Percentiles rank a stretch among this genome's conserved stretches.
phyloP scores from a whole-genome alignment of 2,113 vertebrate species.

The Chunga burmeisteri region DNA sequence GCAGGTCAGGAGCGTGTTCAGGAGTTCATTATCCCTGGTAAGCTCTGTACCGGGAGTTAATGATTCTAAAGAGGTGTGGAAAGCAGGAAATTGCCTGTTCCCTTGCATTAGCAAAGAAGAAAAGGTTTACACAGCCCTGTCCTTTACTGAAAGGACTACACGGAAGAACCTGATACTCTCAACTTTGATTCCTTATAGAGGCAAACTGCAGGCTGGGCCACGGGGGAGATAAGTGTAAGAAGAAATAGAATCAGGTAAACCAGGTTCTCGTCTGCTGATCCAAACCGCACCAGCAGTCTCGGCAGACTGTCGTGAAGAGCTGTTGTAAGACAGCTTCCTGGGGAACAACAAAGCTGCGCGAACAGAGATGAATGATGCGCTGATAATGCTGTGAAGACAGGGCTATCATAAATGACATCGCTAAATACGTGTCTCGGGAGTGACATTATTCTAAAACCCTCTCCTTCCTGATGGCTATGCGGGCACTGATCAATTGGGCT shows the following conservation, averaged over 20 bases:
- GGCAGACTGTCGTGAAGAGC: not conserved
- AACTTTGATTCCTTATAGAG: not conserved
- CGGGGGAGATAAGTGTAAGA: not conserved
- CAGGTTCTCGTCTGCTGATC: not conserved
- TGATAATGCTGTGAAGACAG: not conserved
- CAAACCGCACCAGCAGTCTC: not conserved
- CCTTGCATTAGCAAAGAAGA: not conserved
- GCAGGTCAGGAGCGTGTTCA: not conserved
- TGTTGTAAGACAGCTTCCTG: accelerated
- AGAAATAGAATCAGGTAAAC: not conserved
- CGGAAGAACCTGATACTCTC: not conserved
- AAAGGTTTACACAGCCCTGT: not conserved
- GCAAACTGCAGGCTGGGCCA: not conserved
- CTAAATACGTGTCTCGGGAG: not conserved
- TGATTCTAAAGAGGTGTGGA: not conserved
- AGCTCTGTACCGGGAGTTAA: not conserved
- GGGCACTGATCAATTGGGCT: not conserved
- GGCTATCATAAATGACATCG: not conserved
- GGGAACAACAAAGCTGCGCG: not conserved
- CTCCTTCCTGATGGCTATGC: not conserved
- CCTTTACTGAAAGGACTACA: not conserved
- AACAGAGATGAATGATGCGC: not conserved
- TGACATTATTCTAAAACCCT: not conserved
- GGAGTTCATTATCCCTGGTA: not conserved
- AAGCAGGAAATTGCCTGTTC: not conserved